Base-by-base conservation (phyloP, 1,140 invertebrate species). In the Lasaia peninsularis region DNA sequence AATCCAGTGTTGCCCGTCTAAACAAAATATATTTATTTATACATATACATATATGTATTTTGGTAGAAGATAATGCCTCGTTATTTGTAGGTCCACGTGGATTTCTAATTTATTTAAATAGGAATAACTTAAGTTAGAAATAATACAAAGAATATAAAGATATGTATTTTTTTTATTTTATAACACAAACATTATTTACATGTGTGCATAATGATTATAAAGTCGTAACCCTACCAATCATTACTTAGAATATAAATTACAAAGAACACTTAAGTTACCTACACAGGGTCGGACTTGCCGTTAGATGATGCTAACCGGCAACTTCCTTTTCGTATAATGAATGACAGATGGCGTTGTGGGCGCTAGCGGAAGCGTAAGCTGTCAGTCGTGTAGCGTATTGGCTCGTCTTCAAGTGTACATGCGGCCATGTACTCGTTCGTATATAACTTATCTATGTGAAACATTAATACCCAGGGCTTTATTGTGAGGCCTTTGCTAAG, bases 151-250 rank as follows among this genome's bases (percentile, higher is more conserved):
- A 4, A 52, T 32, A 14, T 54, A 58, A 50, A 56, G 60, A 60
- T 56, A 60, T 57, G 64, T n/a, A n/a, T n/a, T n/a, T 28, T 59
- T 55, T 86, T 80, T 86, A 82, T 69, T 80, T 78, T 76, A 78
- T 72, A 85, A 85, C 76, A 81, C 69, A 76, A 79, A 78, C 63
- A 77, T 79, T 86, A 86, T 86, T 85, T 86, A 86, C 83, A 86
- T 68, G 71, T 52, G 53, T 55, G 55, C 50, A 57, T 55, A 44
- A 35, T 16, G 44, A 48, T 54, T 32, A 32, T 32, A 52, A 21
- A 53, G 56, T 58, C 40, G 34, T 58, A 52, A 49, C 16, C 40
- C 51, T 57, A 34, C 60, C 60, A 62, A 65, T 37, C 12, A 49
- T 32, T 69, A 65, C 51, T n/a, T 62, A 57, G 35, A 16, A 16